phyloP scores from a whole-genome alignment of 2,113 vertebrate genomes.

The Cavia aperea region DNA sequence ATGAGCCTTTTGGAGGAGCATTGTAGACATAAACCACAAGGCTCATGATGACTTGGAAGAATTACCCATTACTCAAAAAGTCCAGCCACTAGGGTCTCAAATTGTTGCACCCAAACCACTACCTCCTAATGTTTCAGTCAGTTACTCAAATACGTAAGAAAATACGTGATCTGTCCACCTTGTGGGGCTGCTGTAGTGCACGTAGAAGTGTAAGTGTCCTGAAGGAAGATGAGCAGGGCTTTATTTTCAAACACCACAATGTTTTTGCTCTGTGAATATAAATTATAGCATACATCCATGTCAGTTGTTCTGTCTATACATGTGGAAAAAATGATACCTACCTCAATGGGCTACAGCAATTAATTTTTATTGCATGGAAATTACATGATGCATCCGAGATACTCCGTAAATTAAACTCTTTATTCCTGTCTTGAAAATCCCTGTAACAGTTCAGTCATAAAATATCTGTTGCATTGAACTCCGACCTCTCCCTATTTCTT shows the following conservation, averaged over 20 bases:
- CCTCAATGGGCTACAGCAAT: background rate
- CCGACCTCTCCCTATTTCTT: background rate
- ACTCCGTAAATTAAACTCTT: background rate
- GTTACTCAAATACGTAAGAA: background rate
- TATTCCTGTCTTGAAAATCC: background rate
- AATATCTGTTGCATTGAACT: background rate
- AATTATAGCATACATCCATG: background rate
- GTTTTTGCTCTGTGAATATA: background rate
- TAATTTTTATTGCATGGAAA: background rate
- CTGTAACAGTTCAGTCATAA: background rate
- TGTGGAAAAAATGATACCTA: background rate
- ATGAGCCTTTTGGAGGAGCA: background rate
- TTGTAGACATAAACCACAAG: background rate
- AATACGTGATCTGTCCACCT: background rate
- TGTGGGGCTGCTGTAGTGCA: background rate
- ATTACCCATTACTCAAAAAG: background rate
- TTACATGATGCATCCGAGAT: background rate
- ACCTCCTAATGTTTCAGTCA: background rate
- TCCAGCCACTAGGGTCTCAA: background rate
- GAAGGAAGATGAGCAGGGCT: background rate
- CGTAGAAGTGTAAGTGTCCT: background rate
- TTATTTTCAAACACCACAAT: background rate
- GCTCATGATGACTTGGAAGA: background rate
- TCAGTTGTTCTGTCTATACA: background rate
- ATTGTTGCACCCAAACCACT: background rate